phyloP scores from a whole-genome alignment of 2,888 invertebrate species.

The Lasioglossum vierecki region DNA sequence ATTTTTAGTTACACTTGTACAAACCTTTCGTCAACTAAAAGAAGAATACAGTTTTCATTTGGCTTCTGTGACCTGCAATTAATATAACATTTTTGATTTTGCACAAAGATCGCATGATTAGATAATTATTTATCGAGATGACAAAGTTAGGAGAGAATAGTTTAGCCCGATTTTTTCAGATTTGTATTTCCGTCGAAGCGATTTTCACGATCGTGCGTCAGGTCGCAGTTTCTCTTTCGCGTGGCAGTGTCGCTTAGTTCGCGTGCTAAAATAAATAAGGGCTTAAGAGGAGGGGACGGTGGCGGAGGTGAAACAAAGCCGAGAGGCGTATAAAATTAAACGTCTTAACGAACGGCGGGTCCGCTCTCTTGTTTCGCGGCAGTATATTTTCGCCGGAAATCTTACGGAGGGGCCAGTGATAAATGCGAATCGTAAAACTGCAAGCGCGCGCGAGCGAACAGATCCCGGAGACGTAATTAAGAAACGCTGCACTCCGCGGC shows the following conservation, averaged over 20 bases:
- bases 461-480: slow-evolving; percentile 68
- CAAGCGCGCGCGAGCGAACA: slow-evolving; percentile 29
- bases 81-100: no score
- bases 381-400: slow-evolving; percentile 67
- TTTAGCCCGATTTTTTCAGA: not conserved
- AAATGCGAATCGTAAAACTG: slow-evolving; percentile 70
- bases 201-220: slow-evolving; percentile 35
- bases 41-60: no score
- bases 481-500: slow-evolving; percentile 58
- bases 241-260: not conserved
- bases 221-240: not conserved
- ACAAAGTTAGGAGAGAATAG: no score
- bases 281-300: not conserved
- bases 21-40: no score
- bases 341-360: slow-evolving; percentile 62
- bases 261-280: slow-evolving; percentile 52
- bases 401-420: slow-evolving; percentile 64
- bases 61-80: no score
- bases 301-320: not conserved
- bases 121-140: no score
- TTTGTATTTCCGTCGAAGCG: not conserved
- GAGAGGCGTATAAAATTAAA: slow-evolving; percentile 64
- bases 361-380: slow-evolving; percentile 60
- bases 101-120: no score
- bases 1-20: no score